Evolutionary conservation across 2,113 vertebrate genomes (phyloP).

Genomic region (Ciconia maguari): DNA sequence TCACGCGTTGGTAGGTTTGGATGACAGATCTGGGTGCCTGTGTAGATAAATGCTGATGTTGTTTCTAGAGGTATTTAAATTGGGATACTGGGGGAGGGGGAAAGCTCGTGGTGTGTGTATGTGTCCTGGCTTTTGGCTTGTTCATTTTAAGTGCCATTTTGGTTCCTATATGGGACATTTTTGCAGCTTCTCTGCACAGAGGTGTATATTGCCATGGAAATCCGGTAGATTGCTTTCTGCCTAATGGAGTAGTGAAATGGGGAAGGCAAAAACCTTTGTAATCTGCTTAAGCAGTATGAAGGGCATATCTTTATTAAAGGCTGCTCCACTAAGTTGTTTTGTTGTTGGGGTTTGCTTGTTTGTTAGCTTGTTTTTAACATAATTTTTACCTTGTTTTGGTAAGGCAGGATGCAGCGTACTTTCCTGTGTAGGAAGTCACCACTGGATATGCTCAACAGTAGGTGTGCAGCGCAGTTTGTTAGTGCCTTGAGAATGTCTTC

Average conservation of each 20-base stretch:
- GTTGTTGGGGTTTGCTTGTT: background rate
- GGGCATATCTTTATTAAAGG: background rate
- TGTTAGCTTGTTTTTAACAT: background rate
- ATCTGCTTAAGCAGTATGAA: background rate
- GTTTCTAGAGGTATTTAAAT: background rate
- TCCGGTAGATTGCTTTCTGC: background rate
- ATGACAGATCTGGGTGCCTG: background rate
- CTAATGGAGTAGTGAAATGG: background rate
- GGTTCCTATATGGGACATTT: rapidly evolving
- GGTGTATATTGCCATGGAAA: rapidly evolving
- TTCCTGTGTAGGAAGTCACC: background rate
- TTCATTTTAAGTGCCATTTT: rapidly evolving
- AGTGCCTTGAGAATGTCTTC: background rate
- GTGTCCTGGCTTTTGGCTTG: background rate
- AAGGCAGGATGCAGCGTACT: no score
- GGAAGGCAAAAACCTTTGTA: background rate
- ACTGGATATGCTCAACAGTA: background rate
- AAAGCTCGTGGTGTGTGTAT: rapidly evolving
- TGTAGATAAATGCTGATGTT: background rate
- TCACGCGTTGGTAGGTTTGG: background rate
- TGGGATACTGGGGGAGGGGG: rapidly evolving
- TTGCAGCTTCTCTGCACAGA: rapidly evolving
- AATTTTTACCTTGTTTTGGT: background rate
- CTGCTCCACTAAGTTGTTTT: background rate
- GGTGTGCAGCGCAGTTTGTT: background rate